phyloP scores from a whole-genome alignment of 2,113 vertebrate species.

The Crotalus viridis region DNA sequence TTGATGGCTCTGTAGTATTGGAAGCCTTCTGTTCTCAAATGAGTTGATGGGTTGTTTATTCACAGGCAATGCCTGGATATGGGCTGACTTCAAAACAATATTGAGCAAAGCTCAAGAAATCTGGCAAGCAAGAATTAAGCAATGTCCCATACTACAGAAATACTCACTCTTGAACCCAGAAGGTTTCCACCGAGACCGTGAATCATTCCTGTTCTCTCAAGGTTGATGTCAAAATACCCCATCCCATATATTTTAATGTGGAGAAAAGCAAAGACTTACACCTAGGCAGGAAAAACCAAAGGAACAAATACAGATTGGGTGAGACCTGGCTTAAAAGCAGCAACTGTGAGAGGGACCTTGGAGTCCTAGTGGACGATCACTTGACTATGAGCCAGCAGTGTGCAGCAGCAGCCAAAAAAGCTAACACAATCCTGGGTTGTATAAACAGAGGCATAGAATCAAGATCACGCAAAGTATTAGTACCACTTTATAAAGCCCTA shows the following conservation, averaged over 20 bases:
- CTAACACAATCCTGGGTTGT: no score
- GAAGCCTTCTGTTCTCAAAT: conserved; percentile 70
- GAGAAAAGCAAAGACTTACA: no score
- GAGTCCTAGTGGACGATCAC: no score
- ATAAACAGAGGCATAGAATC: no score
- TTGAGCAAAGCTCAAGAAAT: conserved; percentile 50
- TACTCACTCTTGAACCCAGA: neutral
- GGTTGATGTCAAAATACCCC: neutral
- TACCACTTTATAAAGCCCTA: no score
- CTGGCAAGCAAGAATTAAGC: conserved; percentile 50
- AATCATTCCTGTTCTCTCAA: neutral
- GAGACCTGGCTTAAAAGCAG: no score
- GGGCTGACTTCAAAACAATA: conserved; percentile 51
- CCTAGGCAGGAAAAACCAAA: no score
- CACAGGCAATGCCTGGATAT: conserved; percentile 56
- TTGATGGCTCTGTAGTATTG: conserved; percentile 60
- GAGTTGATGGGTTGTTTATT: conserved; percentile 70
- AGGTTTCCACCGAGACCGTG: neutral
- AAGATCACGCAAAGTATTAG: no score
- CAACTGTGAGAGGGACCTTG: no score
- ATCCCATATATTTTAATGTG: neutral
- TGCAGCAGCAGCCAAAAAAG: no score
- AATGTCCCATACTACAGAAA: neutral
- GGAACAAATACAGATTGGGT: no score
- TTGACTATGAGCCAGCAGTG: no score